phyloP scores from a whole-genome alignment of 2,113 vertebrate genomes.

The Myiozetetes cayanensis region DNA sequence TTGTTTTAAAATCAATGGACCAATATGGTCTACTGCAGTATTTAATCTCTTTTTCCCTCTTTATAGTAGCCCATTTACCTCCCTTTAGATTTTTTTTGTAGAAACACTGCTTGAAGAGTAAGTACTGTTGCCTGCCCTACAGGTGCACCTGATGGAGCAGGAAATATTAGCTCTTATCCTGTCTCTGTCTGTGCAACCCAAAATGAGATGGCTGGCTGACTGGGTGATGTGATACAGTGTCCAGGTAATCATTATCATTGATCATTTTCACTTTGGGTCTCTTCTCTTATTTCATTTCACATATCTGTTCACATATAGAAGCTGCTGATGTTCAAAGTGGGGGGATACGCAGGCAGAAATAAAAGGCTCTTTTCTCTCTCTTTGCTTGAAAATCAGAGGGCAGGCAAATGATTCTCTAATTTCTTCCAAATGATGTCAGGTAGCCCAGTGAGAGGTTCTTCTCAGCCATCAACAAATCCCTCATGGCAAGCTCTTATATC shows the following conservation, averaged over 20 bases:
- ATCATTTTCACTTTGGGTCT: background rate
- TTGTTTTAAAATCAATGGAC: background rate
- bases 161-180: background rate
- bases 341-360: background rate
- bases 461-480: background rate
- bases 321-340: background rate
- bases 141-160: background rate
- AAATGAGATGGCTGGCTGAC: rapidly evolving
- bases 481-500: background rate
- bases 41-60: background rate
- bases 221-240: background rate
- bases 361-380: background rate
- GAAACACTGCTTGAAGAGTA: background rate
- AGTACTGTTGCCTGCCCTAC: background rate
- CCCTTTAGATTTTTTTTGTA: background rate
- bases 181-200: background rate
- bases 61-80: background rate
- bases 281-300: background rate
- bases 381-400: background rate
- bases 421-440: background rate
- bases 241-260: background rate
- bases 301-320: background rate
- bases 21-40: background rate
- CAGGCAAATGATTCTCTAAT: background rate
- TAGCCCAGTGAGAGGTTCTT: background rate